phyloP scores from a whole-genome alignment of 2,113 vertebrate species.

The Eurystomus gularis region DNA sequence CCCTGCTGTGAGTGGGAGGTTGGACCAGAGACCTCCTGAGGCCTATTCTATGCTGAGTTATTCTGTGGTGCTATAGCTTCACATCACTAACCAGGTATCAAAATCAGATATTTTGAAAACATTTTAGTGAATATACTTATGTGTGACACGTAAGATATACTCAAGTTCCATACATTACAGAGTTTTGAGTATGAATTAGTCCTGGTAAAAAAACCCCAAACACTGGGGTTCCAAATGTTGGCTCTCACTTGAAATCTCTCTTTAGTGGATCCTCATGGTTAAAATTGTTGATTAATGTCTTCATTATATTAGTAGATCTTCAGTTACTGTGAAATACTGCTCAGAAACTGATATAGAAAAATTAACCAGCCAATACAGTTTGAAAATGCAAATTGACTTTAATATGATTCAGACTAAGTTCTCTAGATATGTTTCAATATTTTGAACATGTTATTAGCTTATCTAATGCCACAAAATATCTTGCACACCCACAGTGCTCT shows the following conservation, averaged over 20 bases:
- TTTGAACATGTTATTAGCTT: background rate
- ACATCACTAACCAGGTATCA: background rate
- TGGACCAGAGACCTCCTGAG: background rate
- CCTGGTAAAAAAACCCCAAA: accelerated
- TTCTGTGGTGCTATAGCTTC: background rate
- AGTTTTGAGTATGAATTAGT: background rate
- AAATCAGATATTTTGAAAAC: background rate
- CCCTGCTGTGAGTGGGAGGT: background rate
- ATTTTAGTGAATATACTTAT: background rate
- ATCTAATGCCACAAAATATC: background rate
- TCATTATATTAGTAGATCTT: background rate
- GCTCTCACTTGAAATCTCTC: background rate
- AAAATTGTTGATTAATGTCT: background rate
- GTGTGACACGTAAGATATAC: background rate
- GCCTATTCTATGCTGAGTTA: background rate
- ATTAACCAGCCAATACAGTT: background rate
- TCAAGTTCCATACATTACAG: background rate
- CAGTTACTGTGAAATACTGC: background rate
- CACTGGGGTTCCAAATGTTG: background rate
- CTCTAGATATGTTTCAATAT: background rate
- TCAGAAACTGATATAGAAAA: background rate
- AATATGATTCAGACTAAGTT: background rate
- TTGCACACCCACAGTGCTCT: background rate
- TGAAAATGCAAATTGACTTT: background rate
- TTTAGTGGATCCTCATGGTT: background rate